Conservation (phyloP, 2,888 invertebrate genomes). For the Petrolisthes manimaculis region DNA sequence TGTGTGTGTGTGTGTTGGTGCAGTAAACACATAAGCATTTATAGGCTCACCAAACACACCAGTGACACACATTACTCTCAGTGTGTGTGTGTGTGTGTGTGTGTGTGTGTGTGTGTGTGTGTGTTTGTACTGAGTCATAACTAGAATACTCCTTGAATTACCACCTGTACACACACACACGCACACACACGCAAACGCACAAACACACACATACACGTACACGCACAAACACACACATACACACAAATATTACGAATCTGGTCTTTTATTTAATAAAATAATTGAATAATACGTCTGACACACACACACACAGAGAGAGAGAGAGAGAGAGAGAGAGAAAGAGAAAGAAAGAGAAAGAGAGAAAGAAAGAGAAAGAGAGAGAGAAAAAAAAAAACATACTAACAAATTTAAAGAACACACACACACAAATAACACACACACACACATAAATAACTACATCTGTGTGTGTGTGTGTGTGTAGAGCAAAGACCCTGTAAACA, state of each 20-base stretch:
- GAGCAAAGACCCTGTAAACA: too few relatives aligned
- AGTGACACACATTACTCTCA: slow-evolving; percentile 6
- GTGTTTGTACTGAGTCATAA: not conserved
- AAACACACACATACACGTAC: not conserved
- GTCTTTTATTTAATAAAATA: not conserved
- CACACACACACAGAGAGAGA: not conserved
- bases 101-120: too few relatives aligned
- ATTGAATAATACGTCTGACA: not conserved
- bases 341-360: not conserved
- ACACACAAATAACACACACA: not conserved
- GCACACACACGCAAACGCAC: not conserved
- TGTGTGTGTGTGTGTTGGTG: not conserved
- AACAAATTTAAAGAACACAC: not conserved
- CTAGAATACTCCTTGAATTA: not conserved
- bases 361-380: slow-evolving; percentile 18
- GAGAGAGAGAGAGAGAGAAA: not conserved
- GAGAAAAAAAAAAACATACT: not conserved
- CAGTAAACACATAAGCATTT: not conserved
- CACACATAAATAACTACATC: not conserved
- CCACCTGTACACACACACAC: not conserved
- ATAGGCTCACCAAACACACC: not conserved
- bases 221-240: slow-evolving; percentile 19
- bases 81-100: too few relatives aligned
- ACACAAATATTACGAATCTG: slow-evolving; percentile 11
- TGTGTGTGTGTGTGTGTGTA: too few relatives aligned